A percentile compares a stretch with the other conserved stretches of the same genome.
These are phyloP conservation scores for Pegoplata infirma DNA, from an alignment of 2,888 invertebrate genomes.

Conservation along the genomic window DNA sequence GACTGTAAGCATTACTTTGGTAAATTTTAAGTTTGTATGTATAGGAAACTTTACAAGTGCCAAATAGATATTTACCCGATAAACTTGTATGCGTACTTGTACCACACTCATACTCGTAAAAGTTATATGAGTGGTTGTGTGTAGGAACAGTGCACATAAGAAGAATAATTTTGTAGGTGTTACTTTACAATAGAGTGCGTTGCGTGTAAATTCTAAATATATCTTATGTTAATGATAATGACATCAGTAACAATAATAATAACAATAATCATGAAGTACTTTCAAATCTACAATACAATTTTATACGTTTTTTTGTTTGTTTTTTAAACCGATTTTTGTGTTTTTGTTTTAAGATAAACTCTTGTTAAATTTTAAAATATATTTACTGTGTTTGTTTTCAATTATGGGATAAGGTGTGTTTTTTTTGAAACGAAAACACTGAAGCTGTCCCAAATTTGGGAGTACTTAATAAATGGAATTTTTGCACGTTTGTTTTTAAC, in stretches of 20 bases:
- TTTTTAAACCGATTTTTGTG: background rate
- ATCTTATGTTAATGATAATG: conserved; percentile 27
- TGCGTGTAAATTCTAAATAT: conserved; percentile 30
- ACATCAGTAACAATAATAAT: conserved; percentile 30
- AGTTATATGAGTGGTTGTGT: background rate
- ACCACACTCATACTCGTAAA: background rate
- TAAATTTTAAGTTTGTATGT: conserved; percentile 8
- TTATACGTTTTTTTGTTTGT: too few relatives aligned
- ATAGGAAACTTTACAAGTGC: conserved; percentile 13
- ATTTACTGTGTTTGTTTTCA: background rate
- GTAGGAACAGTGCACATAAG: background rate
- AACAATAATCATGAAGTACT: conserved; percentile 4
- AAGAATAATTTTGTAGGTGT: conserved; percentile 22
- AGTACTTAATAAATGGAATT: too few relatives aligned
- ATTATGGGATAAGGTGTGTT: background rate
- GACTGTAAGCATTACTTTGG: conserved; percentile 17
- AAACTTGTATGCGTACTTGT: background rate
- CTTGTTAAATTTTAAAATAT: background rate
- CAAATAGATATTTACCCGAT: conserved; percentile 26
- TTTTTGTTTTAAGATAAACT: background rate
- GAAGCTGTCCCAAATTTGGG: too few relatives aligned
- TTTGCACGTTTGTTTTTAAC: background rate
- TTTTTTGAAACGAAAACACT: too few relatives aligned
- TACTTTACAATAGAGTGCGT: conserved; percentile 21
- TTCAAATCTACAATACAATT: too few relatives aligned